phyloP scores from a whole-genome alignment of 2,888 invertebrate genomes.

The Cryptus viduatorius region DNA sequence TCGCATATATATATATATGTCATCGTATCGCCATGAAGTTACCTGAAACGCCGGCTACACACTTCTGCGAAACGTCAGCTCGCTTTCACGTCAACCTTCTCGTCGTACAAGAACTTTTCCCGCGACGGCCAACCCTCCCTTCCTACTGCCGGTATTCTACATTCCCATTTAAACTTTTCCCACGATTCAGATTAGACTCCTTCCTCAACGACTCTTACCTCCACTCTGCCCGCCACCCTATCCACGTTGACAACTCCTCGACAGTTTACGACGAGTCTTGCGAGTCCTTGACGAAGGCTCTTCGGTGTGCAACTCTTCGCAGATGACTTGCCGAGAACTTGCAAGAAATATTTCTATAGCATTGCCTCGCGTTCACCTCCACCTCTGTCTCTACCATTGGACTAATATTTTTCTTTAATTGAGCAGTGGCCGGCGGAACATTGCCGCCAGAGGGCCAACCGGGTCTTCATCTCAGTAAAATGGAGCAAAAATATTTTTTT shows the following conservation, averaged over 20 bases:
- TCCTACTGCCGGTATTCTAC: slow-evolving; percentile 61
- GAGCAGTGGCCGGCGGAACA: not conserved
- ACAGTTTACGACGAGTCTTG: slow-evolving; percentile 58
- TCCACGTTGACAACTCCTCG: slow-evolving; percentile 46
- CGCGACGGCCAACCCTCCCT: slow-evolving; percentile 37
- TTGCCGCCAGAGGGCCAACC: not conserved
- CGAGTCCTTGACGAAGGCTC: slow-evolving; percentile 39
- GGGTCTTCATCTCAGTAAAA: not conserved
- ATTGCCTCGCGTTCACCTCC: not conserved
- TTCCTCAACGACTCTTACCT: slow-evolving; percentile 61
- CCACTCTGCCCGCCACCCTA: slow-evolving; percentile 14
- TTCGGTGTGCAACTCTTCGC: slow-evolving; percentile 24
- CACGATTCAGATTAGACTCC: slow-evolving; percentile 77
- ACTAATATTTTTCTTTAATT: slow-evolving; percentile 48
- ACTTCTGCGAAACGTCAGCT: slow-evolving; percentile 49
- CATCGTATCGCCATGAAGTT: not conserved
- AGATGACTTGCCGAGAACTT: slow-evolving; percentile 42
- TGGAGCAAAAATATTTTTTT: not conserved
- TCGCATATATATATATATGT: not conserved
- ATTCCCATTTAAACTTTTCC: slow-evolving; percentile 79
- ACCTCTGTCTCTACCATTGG: not conserved
- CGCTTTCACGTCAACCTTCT: slow-evolving; percentile 53
- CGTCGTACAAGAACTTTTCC: slow-evolving; percentile 53
- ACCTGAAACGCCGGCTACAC: not conserved
- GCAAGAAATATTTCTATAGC: slow-evolving; percentile 38